These are phyloP conservation scores for Tanypteryx hageni DNA, from an alignment of 2,888 invertebrate species.

Conservation along the genomic window DNA sequence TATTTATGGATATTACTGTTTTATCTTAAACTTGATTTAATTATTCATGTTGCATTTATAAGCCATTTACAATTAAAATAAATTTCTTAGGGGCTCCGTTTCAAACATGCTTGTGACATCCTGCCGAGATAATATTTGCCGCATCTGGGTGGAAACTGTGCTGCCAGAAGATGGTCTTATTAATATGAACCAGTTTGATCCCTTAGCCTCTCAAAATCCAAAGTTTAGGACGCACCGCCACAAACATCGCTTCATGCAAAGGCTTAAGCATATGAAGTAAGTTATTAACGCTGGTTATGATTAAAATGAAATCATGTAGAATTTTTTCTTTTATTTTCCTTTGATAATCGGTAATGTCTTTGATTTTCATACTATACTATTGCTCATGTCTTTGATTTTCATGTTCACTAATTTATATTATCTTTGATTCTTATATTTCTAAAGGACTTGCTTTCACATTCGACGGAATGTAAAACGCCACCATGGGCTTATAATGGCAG, in stretches of 20 bases:
- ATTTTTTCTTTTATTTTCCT: too few species aligned
- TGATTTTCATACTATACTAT: too few species aligned
- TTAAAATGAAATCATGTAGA: too few species aligned
- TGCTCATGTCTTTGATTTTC: too few species aligned
- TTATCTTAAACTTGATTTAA: background rate
- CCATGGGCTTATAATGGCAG: slow-evolving; percentile 76
- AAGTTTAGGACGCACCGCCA: slow-evolving; percentile 92
- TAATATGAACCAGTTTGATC: slow-evolving; percentile 81
- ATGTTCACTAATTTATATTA: too few species aligned
- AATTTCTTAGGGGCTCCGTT: slow-evolving; percentile 88
- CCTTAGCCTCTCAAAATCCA: slow-evolving; percentile 76
- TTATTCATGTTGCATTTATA: background rate
- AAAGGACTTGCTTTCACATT: slow-evolving; percentile 92
- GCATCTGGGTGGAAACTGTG: slow-evolving; percentile 98
- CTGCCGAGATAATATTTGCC: slow-evolving; percentile 98
- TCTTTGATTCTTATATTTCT: slow-evolving; percentile 46
- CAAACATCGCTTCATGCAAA: slow-evolving; percentile 97
- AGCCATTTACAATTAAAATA: background rate
- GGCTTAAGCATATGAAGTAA: slow-evolving; percentile 97
- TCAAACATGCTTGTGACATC: slow-evolving; percentile 99
- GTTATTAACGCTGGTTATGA: slow-evolving; percentile 68
- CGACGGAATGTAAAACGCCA: slow-evolving; percentile 90
- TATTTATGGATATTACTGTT: too few species aligned
- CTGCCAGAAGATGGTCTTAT: slow-evolving; percentile 96
- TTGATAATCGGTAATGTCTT: too few species aligned